Evolutionary conservation across 1,140 invertebrate species (phyloP).

Genomic region (Nephila pilipes): DNA sequence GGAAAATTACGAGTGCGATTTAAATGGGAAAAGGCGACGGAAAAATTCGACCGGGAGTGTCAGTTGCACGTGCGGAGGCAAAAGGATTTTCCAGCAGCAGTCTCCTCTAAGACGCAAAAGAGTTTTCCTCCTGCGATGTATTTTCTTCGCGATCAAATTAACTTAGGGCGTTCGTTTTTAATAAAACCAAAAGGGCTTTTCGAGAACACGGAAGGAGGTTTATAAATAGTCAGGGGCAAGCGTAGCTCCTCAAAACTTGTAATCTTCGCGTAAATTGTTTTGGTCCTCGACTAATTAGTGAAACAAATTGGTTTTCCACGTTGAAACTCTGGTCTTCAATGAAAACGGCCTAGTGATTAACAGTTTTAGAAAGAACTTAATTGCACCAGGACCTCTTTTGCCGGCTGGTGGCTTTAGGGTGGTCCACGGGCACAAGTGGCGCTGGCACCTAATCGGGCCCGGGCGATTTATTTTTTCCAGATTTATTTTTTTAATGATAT

Average conservation of each 20-base stretch:
- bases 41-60: constrained; percentile 59
- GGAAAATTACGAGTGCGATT: constrained; percentile 75
- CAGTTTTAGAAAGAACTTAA: constrained; percentile 77
- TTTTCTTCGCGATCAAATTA: constrained; percentile 75
- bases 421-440: constrained; percentile 61
- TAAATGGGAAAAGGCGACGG: constrained; percentile 45
- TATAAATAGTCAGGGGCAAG: constrained; percentile 65
- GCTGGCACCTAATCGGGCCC: constrained; percentile 70
- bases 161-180: constrained; percentile 69
- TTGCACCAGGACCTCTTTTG: constrained; percentile 46
- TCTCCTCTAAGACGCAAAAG: not conserved
- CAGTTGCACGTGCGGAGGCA: constrained; percentile 62
- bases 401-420: constrained; percentile 72
- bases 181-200: constrained; percentile 76
- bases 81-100: constrained; percentile 53
- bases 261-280: constrained; percentile 76
- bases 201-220: constrained; percentile 66
- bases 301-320: constrained; percentile 74
- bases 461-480: constrained; percentile 70
- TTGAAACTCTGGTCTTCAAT: constrained; percentile 33
- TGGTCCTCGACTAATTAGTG: constrained; percentile 71
- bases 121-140: constrained; percentile 52
- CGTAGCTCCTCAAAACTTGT: constrained; percentile 70
- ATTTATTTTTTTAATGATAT: constrained; percentile 77
- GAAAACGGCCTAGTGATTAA: constrained; percentile 74